Percentiles rank a stretch among this genome's conserved stretches.
These are phyloP conservation scores for Macroteleia sp. DNA, from an alignment of 2,888 invertebrate species.

Conservation along the genomic window DNA sequence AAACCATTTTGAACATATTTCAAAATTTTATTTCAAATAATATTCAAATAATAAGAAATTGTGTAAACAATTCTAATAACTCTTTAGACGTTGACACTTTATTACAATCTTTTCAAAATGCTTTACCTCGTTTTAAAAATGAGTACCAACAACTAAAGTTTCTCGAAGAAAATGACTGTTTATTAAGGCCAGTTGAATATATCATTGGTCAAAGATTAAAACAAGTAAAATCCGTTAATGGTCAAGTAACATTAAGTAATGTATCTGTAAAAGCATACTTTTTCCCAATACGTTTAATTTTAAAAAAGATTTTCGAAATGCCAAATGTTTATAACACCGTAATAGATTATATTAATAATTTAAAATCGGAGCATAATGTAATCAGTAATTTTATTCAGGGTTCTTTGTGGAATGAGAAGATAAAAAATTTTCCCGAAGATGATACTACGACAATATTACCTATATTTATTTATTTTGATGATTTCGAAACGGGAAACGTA, in stretches of 20 bases:
- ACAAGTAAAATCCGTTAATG: constrained; percentile 1
- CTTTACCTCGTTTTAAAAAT: constrained; percentile 4
- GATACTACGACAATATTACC: no score
- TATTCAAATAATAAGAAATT: no score
- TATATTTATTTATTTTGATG: no score
- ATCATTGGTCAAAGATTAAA: constrained; percentile 9
- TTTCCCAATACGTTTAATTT: constrained; percentile 34
- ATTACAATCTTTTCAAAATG: constrained; percentile 1
- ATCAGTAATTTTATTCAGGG: no score
- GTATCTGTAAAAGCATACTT: constrained; percentile 15
- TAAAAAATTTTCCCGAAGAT: no score
- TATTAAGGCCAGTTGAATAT: constrained; percentile 18
- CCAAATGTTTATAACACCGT: no score
- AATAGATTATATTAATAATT: no score
- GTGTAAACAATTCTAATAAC: not conserved
- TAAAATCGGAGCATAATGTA: no score
- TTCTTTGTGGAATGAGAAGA: no score
- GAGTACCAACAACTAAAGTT: constrained; percentile 16
- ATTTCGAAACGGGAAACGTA: no score
- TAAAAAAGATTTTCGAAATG: no score
- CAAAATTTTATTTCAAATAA: not conserved
- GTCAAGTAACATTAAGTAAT: not conserved
- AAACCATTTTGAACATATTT: not conserved
- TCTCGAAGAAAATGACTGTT: not conserved
- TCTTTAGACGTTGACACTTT: not conserved